Conservation (phyloP, 2,113 vertebrate genomes). For the Nannospalax galili region DNA sequence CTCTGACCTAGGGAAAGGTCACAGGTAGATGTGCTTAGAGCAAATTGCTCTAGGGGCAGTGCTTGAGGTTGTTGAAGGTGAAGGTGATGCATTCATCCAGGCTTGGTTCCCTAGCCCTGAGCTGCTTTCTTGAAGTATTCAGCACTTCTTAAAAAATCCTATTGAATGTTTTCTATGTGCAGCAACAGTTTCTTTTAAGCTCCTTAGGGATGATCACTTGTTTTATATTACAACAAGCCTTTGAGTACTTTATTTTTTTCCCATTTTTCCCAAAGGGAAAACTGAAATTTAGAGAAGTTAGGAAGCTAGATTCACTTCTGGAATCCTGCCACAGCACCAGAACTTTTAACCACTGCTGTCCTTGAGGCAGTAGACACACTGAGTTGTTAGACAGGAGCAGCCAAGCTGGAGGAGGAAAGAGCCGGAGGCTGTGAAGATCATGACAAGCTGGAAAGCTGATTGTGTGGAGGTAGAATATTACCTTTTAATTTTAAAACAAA, state of each 20-base stretch:
- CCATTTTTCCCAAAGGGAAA: slow-evolving; percentile 46
- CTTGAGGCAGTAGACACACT: not conserved
- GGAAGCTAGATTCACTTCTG: not conserved
- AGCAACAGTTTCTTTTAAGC: slow-evolving; percentile 46
- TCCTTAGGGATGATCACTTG: slow-evolving; percentile 40
- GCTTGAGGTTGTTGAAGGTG: not conserved
- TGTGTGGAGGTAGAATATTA: not conserved
- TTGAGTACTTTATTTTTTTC: slow-evolving; percentile 12
- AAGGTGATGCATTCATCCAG: not conserved
- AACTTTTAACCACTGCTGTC: not conserved
- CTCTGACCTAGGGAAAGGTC: not conserved
- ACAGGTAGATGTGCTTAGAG: not conserved
- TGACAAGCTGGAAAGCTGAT: not conserved
- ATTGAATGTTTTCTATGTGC: slow-evolving; percentile 8
- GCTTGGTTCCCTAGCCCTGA: not conserved
- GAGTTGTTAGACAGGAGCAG: not conserved
- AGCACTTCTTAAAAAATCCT: not conserved
- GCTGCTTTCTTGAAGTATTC: not conserved
- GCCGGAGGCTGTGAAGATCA: not conserved
- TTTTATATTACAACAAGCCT: slow-evolving; percentile 45
- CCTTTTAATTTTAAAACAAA: slow-evolving; percentile 39
- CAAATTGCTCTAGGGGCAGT: not conserved
- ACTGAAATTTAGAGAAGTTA: slow-evolving; percentile 46
- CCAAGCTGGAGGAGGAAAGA: not conserved
- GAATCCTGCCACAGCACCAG: not conserved